Evolutionary conservation across 2,797 vertebrate species (phyloP).

Genomic region (Xerus rutilus): DNA sequence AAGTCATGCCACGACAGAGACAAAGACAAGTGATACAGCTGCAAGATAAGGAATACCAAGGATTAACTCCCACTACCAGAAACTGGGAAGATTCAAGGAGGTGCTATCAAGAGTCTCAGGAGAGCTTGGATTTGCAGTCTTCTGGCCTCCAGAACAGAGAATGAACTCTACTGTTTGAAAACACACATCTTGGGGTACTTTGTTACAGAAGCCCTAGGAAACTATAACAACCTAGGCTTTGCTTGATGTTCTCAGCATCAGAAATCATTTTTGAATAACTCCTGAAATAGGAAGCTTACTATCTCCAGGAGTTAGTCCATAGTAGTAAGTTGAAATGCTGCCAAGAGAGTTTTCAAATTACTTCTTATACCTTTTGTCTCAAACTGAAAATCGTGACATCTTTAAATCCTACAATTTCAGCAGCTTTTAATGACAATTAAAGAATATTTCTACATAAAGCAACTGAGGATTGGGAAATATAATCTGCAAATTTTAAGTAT

Average conservation of each 20-base stretch:
- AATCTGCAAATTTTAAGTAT: background rate
- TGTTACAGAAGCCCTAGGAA: background rate
- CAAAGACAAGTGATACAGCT: background rate
- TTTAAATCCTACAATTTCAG: background rate
- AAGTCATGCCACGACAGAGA: background rate
- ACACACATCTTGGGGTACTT: background rate
- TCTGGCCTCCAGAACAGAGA: background rate
- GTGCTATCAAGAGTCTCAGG: background rate
- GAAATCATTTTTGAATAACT: background rate
- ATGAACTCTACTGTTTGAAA: background rate
- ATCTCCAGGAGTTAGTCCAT: background rate
- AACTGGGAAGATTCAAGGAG: background rate
- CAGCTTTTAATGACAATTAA: background rate
- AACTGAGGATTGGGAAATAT: background rate
- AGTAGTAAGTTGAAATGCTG: background rate
- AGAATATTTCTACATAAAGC: background rate
- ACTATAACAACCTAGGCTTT: background rate
- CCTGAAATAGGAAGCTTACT: background rate
- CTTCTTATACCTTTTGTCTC: constrained; percentile 11
- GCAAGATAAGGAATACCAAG: background rate
- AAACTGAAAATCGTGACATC: background rate
- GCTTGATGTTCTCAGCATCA: background rate
- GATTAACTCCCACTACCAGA: background rate
- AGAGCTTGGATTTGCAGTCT: background rate
- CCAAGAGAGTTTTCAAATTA: background rate